Base-by-base conservation (phyloP, 2,113 vertebrate species). In the Dryoscopus gambensis region DNA sequence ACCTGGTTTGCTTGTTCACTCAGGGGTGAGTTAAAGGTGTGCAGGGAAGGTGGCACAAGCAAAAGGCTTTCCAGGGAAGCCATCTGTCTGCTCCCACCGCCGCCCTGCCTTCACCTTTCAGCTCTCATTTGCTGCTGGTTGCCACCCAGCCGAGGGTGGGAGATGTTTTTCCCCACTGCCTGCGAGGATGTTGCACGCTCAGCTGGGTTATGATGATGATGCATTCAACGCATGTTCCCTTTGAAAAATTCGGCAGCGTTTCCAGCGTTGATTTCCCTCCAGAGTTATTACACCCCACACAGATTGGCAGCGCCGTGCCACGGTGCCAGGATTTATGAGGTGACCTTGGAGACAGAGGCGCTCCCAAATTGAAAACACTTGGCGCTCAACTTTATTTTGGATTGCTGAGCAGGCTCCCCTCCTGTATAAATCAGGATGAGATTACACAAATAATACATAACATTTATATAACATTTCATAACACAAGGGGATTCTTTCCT, bases 211-310 rank as follows among this genome's bases (percentile, higher is more conserved):
- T 52, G 74, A 78, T 91, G 77, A 83, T 97, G 96, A 91, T 94
- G 60, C 73, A 97, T 97, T 97, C 97, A 9, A 21, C 0, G 5
- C 85, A 4, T 90, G 96, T n/a, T 75, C 90, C 88, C 74, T 89
- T 42, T 94, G 93, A 91, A 85, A 97, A 96, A 96, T 68, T 85
- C 71, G 31, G 92, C 95, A 95, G 81, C 84, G 11, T 96, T 97
- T 97, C 65, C 94, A 90, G 96, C 2, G 39, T 8, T 96, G 97
- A 97, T 97, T 97, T 97, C 97, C 97, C 96, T 94, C 84, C 73
- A 97, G 97, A 97, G 96, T 95, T 93, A 93, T 97, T 92, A 95
- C 94, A 56, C 79, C 94, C 96, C 88, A 31, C 89, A 8, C 90
- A 80, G 85, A 94, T 49, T 84, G 92, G 96, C 95, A 96, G 90